Evolutionary conservation across 2,797 vertebrate genomes (phyloP), one percentile per base, ranked within the genome.

Genomic region (Pangasius krempfi): DNA sequence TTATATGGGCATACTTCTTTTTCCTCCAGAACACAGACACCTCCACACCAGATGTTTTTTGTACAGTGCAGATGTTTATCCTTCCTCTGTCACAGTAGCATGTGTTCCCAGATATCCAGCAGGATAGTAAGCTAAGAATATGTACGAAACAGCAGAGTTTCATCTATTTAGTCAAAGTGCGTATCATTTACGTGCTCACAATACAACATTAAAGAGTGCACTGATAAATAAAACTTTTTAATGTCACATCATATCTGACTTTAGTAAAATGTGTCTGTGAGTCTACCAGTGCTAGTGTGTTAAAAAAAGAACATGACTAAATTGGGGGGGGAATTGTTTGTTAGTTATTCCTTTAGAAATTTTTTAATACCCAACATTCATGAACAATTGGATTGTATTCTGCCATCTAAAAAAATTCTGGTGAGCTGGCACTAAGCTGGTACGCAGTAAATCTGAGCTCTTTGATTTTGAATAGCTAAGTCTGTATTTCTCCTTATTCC

Each of bases 41-140:
- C 85, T 84, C 76, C 75, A 87, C 60, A 79, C 92, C 90, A 92
- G 92, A 93, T 92, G 89, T 86, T 90, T 90, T 92, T 86, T 88
- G 84, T 89, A 84, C 86, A 86, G 78, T 87, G 88, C 92, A 91
- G 91, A 90, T 92, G 91, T 90, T 89, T 79, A 18, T 60, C 52
- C 64, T 90, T 87, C 33, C 88, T 83, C 78, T 75, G 85, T n/a
- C 80, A 84, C 72, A 88, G 89, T 76, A 91, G 89, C 86, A 82
- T 76, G 78, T 85, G 83, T 86, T 90, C 73, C 80, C 62, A 84
- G 80, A 87, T 89, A 88, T 60, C 40, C 58, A 81, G 56, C 73
- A 87, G 78, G 25, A 18, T 58, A 44, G 4, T 87, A 84, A 88
- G 70, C 47, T 78, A 44, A 60, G 72, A 82, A 89, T 82, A 66